Conservation (phyloP, 1,140 invertebrate genomes). For the Lordiphosa mommai region DNA sequence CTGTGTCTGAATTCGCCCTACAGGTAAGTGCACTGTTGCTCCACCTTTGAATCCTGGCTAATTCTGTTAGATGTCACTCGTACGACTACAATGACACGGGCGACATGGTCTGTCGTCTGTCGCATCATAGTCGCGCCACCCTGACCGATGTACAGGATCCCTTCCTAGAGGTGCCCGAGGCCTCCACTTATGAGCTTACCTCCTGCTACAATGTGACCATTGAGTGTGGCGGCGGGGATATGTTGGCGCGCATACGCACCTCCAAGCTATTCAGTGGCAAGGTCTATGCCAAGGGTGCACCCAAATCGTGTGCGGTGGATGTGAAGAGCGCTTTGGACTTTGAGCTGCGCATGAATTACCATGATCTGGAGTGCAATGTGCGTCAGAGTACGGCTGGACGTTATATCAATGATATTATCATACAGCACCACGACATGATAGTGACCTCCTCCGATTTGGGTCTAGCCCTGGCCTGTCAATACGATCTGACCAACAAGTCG, state of each 20-base stretch:
- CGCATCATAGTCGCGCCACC: constrained; percentile 93
- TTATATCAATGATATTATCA: constrained; percentile 93
- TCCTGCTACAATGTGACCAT: constrained; percentile 97
- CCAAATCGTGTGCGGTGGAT: constrained; percentile 94
- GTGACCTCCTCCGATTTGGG: constrained; percentile 96
- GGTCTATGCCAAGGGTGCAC: constrained; percentile 95
- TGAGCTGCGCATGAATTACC: constrained; percentile 93
- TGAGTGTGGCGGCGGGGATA: constrained; percentile 93
- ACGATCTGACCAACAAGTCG: constrained; percentile 95
- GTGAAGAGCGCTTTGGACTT: constrained; percentile 91
- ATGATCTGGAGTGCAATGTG: constrained; percentile 94
- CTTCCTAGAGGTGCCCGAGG: constrained; percentile 93
- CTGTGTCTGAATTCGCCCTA: constrained; percentile 92
- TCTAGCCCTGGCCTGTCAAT: constrained; percentile 94
- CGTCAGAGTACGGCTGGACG: constrained; percentile 90
- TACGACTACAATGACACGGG: constrained; percentile 96
- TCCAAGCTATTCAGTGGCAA: constrained; percentile 96
- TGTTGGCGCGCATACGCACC: constrained; percentile 94
- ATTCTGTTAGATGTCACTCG: constrained; percentile 87
- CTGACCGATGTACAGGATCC: constrained; percentile 94
- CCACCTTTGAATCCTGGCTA: not conserved
- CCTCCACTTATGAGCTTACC: constrained; percentile 93
- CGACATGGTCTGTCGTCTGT: constrained; percentile 94
- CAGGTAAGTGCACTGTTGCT: constrained; percentile 73
- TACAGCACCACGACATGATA: constrained; percentile 96